phyloP scores from a whole-genome alignment of 37 sponge, comb jelly and placozoan species.

The Spongia lamella region DNA sequence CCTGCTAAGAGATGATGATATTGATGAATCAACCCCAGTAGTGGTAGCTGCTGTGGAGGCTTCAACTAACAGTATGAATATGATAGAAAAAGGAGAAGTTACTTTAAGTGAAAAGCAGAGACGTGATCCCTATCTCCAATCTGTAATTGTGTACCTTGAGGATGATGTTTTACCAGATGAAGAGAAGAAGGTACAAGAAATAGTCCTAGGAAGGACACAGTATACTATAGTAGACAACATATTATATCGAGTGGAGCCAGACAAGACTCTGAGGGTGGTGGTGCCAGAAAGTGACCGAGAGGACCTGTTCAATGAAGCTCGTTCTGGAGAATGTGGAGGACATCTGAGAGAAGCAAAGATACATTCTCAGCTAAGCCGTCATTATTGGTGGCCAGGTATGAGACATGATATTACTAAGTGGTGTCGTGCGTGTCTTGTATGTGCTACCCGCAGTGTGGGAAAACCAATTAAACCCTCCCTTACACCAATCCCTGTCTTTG shows the following conservation, averaged over 20 bases:
- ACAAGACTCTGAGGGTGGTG: slow-evolving; percentile 42
- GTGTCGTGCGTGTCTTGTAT: slow-evolving; percentile 36
- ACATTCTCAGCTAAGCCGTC: slow-evolving; percentile 26
- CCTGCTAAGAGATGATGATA: not conserved
- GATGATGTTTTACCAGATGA: slow-evolving; percentile 41
- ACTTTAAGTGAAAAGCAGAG: slow-evolving; percentile 14
- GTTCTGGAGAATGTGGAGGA: slow-evolving; percentile 41
- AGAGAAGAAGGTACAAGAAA: not conserved
- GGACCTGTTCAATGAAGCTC: slow-evolving; percentile 40
- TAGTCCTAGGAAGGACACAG: slow-evolving; percentile 13
- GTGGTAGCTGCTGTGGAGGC: not conserved
- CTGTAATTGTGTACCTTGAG: slow-evolving; percentile 24
- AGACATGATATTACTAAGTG: slow-evolving; percentile 28
- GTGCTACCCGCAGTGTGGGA: slow-evolving; percentile 36
- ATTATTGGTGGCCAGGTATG: slow-evolving; percentile 64
- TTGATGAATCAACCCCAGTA: not conserved
- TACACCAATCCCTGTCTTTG: slow-evolving; percentile 59
- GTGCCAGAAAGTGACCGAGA: slow-evolving; percentile 27
- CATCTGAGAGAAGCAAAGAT: slow-evolving; percentile 47
- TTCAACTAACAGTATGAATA: not conserved
- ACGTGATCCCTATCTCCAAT: slow-evolving; percentile 12
- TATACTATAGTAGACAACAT: slow-evolving; percentile 35
- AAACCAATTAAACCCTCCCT: slow-evolving; percentile 17
- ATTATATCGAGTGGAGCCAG: slow-evolving; percentile 46
- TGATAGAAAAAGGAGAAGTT: not conserved